These are phyloP conservation scores for Lemur catta DNA, from an alignment of 2,797 vertebrate genomes.

Conservation along the genomic window DNA sequence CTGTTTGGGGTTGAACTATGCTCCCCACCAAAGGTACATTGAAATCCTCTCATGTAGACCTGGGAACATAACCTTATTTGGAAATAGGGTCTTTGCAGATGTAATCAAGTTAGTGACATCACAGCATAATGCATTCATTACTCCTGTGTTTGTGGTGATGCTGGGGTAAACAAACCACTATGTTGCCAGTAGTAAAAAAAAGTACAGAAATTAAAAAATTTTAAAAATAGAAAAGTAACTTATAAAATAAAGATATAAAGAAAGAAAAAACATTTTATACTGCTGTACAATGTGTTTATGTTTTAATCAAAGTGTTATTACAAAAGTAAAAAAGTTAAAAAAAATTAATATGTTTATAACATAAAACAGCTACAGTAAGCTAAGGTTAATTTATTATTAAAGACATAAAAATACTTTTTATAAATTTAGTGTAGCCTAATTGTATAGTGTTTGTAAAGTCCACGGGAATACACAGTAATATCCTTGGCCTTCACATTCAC, in stretches of 20 bases:
- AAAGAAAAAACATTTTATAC: background rate
- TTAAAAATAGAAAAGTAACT: background rate
- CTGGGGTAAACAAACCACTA: background rate
- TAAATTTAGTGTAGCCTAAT: background rate
- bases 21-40: background rate
- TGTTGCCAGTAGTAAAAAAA: background rate
- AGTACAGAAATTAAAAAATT: background rate
- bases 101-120: background rate
- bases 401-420: background rate
- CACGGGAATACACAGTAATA: background rate
- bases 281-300: background rate
- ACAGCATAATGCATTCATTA: too few species aligned
- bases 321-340: background rate
- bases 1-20: background rate
- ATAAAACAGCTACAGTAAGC: background rate
- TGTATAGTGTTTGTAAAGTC: background rate
- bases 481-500: background rate
- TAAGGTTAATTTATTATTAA: background rate
- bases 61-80: background rate
- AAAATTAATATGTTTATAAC: background rate
- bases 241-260: background rate
- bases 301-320: background rate
- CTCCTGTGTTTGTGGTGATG: too few species aligned
- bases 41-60: background rate
- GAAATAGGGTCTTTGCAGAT: background rate